phyloP scores from a whole-genome alignment of 2,797 vertebrate genomes.

The Thunnus albacares region DNA sequence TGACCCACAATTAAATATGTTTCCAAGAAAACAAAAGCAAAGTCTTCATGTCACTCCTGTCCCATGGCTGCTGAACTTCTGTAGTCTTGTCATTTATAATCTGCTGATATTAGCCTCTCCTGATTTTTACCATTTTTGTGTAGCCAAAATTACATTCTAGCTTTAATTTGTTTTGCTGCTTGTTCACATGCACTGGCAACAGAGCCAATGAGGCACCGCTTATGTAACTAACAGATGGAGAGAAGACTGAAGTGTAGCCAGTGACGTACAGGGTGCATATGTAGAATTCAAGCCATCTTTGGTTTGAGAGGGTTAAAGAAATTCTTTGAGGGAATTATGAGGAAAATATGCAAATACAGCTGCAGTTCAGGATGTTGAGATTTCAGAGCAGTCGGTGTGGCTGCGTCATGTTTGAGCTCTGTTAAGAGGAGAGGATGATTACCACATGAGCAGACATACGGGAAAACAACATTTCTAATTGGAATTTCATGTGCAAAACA shows the following conservation, averaged over 20 bases:
- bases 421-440: neutral
- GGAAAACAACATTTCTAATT: neutral
- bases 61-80: conserved; percentile 8
- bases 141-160: neutral
- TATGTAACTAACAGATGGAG: too few relatives aligned
- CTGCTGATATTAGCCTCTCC: neutral
- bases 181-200: neutral
- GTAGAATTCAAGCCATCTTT: conserved; percentile 19
- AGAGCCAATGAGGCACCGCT: too few relatives aligned
- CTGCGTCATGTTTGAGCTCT: neutral
- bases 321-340: conserved; percentile 5
- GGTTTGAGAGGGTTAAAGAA: conserved; percentile 17
- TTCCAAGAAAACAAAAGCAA: neutral
- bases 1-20: neutral
- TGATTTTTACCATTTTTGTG: too few relatives aligned
- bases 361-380: neutral
- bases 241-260: neutral
- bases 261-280: neutral
- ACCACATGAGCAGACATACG: neutral
- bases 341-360: neutral
- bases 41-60: neutral
- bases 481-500: conserved; percentile 1
- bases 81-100: neutral
- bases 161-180: neutral
- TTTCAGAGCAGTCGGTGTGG: neutral